phyloP scores from a whole-genome alignment of 2,113 vertebrate genomes.

The Tor tambroides region DNA sequence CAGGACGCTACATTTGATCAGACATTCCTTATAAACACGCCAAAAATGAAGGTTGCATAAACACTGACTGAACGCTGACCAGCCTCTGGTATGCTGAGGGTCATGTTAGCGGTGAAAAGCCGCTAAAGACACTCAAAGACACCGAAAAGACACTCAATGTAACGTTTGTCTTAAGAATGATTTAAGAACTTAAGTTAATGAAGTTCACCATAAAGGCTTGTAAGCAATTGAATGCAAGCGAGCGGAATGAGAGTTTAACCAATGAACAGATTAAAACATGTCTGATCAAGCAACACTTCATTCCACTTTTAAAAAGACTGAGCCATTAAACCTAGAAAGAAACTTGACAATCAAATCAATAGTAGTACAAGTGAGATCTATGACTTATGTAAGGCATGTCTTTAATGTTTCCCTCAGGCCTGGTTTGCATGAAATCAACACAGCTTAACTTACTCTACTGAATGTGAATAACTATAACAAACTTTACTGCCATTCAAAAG shows the following conservation, averaged over 20 bases:
- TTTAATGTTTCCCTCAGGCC: slow-evolving; percentile 12
- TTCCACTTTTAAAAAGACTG: neutral
- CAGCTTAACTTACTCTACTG: neutral
- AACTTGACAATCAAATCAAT: neutral
- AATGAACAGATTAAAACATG: neutral
- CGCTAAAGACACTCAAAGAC: too few species aligned
- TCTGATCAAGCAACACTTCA: neutral
- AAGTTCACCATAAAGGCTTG: neutral
- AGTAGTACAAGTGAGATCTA: neutral
- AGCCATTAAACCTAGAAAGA: neutral
- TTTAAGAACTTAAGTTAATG: neutral
- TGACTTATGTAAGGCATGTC: neutral
- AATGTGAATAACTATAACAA: neutral
- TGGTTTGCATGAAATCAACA: neutral
- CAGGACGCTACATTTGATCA: neutral
- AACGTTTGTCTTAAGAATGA: neutral
- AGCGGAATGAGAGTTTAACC: neutral
- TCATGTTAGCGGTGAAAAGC: neutral
- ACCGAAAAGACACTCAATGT: neutral
- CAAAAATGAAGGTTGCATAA: slow-evolving; percentile 7
- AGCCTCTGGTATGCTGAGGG: neutral
- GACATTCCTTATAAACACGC: neutral
- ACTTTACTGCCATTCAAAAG: neutral
- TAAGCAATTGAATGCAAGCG: neutral
- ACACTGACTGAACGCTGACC: neutral